These are phyloP conservation scores for Paragorgia papillata DNA, from an alignment of 92 coral and sea anemone species.

Conservation along the genomic window DNA sequence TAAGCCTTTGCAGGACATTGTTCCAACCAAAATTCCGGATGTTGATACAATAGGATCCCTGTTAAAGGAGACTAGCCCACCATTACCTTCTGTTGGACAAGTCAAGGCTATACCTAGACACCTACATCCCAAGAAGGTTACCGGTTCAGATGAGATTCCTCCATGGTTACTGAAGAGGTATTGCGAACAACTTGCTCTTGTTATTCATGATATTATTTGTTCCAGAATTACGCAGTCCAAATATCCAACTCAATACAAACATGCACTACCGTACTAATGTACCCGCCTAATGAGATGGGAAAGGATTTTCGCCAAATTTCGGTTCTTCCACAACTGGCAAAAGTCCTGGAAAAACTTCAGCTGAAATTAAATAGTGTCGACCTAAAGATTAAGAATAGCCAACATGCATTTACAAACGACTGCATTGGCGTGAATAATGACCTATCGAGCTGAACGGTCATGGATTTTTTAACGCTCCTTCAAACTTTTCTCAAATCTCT, in stretches of 20 bases:
- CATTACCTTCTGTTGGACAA: conserved; percentile 20
- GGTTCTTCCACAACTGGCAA: conserved; percentile 20
- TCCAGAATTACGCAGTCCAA: conserved; percentile 17
- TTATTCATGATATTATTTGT: conserved; percentile 18
- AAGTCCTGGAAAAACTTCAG: conserved; percentile 40
- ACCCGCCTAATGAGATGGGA: conserved; percentile 1
- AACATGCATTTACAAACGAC: conserved; percentile 34
- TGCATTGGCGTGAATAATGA: no score
- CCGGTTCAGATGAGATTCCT: conserved; percentile 29
- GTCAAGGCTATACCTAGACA: conserved; percentile 22
- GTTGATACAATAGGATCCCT: not conserved
- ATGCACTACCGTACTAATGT: not conserved
- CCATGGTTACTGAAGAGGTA: conserved; percentile 24
- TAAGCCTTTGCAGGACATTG: not conserved
- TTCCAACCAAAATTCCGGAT: conserved; percentile 11
- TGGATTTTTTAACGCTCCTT: no score
- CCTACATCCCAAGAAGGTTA: conserved; percentile 32
- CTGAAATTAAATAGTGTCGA: conserved; percentile 21
- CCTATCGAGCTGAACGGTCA: no score
- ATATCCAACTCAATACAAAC: conserved; percentile 33
- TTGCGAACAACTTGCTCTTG: conserved; percentile 16
- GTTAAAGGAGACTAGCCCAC: not conserved
- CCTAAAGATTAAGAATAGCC: conserved; percentile 25
- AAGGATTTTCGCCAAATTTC: conserved; percentile 30
- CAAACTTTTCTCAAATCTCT: no score